Base-by-base conservation (phyloP, 35 echinoderm and acorn worm species). In the Heliocidaris tuberculata region DNA sequence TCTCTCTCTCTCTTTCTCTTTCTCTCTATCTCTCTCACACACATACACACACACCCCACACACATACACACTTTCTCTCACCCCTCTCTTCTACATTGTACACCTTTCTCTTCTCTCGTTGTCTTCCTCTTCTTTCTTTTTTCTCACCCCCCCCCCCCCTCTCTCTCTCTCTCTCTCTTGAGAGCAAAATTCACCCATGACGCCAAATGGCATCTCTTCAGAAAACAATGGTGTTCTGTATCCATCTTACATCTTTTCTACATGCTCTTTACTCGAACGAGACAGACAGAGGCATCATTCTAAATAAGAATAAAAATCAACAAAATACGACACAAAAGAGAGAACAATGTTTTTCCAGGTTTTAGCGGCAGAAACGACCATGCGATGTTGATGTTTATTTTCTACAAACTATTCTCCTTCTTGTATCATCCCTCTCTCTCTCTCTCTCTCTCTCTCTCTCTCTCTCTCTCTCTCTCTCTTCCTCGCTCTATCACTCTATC, bases 71-170 rank as follows among this genome's bases (percentile, higher is more conserved):
- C 31, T 95, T 88, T 86, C 16, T 88, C 50, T 54, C 31, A 50
- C 50, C 49, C 86, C 9, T 87, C 31, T 32, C 27, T 86, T 19
- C 21, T 1, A 11, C 31, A 11, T 12, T 42, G 15, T 27, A 4
- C 4, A 2, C 21, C 32, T 48, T 15, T 89, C 17, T 47, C 31
- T 89, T 42, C 15, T 47, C 31, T 95, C n/a, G 59, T 50, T 95
- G 35, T n/a, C 47, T 88, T 30, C 30, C 86, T 95, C 52, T 52
- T 47, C 49, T 47, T 60, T 86, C 88, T 87, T 86, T 17, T 87
- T 94, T 88, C 49, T 86, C 49, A 49, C 50, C 47, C 32, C 29
- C 11, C 24, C 86, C 10, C 29, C 24, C 12, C 13, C 29, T 87
- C 21, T 8, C 31, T 32, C n/a, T 86, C 85, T 86, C 31, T 9